Percentiles rank a stretch among this genome's conserved stretches.
Conservation (phyloP, 2,888 invertebrate genomes). For the Andrena bicolor region DNA sequence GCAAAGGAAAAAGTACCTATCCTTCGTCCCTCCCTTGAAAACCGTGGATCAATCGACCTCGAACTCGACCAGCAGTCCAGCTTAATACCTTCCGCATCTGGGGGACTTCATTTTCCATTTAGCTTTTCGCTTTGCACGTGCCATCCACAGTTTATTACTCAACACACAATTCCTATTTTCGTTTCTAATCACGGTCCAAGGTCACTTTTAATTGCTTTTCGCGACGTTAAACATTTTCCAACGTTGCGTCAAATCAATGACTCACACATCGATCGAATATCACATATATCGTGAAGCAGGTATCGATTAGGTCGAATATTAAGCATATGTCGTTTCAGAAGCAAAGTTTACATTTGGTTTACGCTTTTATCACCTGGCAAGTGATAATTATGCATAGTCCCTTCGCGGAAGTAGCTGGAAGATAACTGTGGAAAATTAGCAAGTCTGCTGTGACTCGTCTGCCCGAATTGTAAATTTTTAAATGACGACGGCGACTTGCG, state of each 20-base stretch:
- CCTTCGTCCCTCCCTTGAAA: neutral
- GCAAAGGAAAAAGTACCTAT: neutral
- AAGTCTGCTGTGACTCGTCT: neutral
- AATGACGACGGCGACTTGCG: neutral
- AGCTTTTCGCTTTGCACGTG: neutral
- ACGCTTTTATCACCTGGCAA: neutral
- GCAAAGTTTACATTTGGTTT: neutral
- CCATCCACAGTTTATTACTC: neutral
- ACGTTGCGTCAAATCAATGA: neutral
- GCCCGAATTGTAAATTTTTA: neutral
- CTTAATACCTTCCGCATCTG: neutral
- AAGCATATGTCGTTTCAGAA: too few species aligned
- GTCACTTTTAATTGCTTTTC: neutral
- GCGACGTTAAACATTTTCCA: neutral
- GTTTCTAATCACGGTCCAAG: neutral
- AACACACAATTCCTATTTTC: neutral
- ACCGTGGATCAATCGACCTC: neutral
- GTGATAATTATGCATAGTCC: constrained; percentile 10
- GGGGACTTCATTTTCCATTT: neutral
- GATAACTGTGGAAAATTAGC: neutral
- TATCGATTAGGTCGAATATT: neutral
- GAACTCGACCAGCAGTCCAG: neutral
- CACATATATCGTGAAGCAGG: neutral
- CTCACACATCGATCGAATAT: neutral
- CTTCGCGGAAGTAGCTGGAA: neutral